Evolutionary conservation across 1,140 invertebrate species (phyloP).

Genomic region (Pararge aegeria): DNA sequence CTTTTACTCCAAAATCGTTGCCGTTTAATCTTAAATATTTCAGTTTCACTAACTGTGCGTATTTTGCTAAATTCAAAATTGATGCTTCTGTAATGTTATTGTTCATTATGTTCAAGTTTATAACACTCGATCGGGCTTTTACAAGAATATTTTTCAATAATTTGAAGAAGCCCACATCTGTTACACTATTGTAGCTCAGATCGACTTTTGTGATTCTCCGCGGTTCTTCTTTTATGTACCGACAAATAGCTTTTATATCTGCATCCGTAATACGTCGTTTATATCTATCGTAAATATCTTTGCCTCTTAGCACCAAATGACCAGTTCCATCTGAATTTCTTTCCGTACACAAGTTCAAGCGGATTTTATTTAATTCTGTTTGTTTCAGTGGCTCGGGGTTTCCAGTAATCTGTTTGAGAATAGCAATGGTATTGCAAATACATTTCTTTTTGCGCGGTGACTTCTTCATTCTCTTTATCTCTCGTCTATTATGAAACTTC

Average conservation of each 20-base stretch:
- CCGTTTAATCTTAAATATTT: slow-evolving; percentile 77
- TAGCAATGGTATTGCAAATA: slow-evolving; percentile 45
- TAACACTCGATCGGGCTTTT: slow-evolving; percentile 55
- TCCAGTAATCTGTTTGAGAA: slow-evolving; percentile 52
- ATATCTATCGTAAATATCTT: slow-evolving; percentile 56
- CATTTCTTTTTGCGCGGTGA: slow-evolving; percentile 41
- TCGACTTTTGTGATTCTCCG: slow-evolving; percentile 74
- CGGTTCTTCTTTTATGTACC: slow-evolving; percentile 68
- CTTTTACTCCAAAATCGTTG: slow-evolving; percentile 78
- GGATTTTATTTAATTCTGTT: slow-evolving; percentile 57
- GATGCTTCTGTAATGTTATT: slow-evolving; percentile 74
- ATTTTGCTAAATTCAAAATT: slow-evolving; percentile 56
- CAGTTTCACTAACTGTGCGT: slow-evolving; percentile 64
- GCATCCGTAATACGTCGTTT: slow-evolving; percentile 59
- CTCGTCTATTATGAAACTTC: not conserved
- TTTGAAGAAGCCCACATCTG: slow-evolving; percentile 74
- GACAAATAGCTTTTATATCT: slow-evolving; percentile 72
- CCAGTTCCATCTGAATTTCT: slow-evolving; percentile 61
- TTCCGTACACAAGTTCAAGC: slow-evolving; percentile 58
- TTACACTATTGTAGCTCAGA: slow-evolving; percentile 80
- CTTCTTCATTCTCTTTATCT: slow-evolving; percentile 1
- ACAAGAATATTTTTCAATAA: slow-evolving; percentile 67
- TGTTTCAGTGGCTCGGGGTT: slow-evolving; percentile 32
- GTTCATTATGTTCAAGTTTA: slow-evolving; percentile 78
- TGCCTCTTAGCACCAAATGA: slow-evolving; percentile 50